Evolutionary conservation across 1,140 invertebrate genomes (phyloP), one percentile per base, ranked within the genome.

Genomic region (Rhysida immarginata): DNA sequence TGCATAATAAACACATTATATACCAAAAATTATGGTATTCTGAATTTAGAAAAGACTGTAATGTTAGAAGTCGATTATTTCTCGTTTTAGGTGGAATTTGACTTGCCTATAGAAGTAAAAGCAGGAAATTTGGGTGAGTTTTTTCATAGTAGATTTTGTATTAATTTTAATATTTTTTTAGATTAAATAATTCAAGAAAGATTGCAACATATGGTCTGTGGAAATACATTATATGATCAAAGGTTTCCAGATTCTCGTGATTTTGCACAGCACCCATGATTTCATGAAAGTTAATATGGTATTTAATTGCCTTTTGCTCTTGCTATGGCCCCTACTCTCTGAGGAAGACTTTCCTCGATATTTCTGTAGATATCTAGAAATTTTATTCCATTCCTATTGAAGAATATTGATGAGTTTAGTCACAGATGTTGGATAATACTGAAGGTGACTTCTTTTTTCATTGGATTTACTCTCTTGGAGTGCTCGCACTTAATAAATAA

Each of bases 61-160:
- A 8, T 35, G 5, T 5, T 35, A 35, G 16, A 8, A 8, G 29
- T 5, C 5, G 5, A 8, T 35, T 35, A 8, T 16, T 35, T 35
- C 29, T 8, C 16, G 29, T 80, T 79, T 52, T 69, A 87, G 84
- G 84, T 83, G 65, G 82, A 86, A 66, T 69, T 87, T 35, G 81
- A 84, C 64, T 69, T 87, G 56, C 85, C 84, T 3, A 82, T 89
- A 56, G 84, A 84, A 72, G 83, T 88, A 24, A 83, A 84, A 71
- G 80, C 81, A 54, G 84, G 85, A 50, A 77, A 81, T 20, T 78
- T 87, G 56, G 84, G 84, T 72, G 62, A 63, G 64, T 66, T 49
- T 11, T 46, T 20, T n/a, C 11, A 11, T 41, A 41, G n/a, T n/a
- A n/a, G n/a, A n/a, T 35, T 35, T 35, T 35, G 5, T 16, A 5